Base-by-base conservation (phyloP, 2,113 vertebrate genomes). In the Sander vitreus region DNA sequence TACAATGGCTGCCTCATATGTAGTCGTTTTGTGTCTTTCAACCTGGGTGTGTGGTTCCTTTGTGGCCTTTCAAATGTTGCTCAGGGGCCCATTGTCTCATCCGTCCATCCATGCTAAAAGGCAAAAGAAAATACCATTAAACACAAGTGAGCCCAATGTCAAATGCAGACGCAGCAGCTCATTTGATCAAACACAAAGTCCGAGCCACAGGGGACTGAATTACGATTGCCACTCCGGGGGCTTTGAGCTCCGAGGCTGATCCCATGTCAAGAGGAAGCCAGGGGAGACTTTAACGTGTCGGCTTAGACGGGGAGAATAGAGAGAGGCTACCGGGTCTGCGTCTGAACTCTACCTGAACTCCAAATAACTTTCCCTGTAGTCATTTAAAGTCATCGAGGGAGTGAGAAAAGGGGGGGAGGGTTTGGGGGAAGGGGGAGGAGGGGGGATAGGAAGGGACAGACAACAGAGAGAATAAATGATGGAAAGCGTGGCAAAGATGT, bases 281-380 rank as follows among this genome's bases (percentile, higher is more conserved):
- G 76, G 76, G 85, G 85, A 90, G 85, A 89, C 76, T 85, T 85
- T 85, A 84, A 81, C 85, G 23, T 81, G 79, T 79, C 64, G 15
- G 80, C 83, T 91, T 84, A 85, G 84, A 78, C 13, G n/a, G 25
- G 45, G 51, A 85, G 75, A 78, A 83, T 45, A 85, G 84, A 82
- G 54, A 70, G 57, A 73, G 85, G 84, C 69, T 80, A 85, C 68
- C 59, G 4, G 88, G 88, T 85, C 84, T 87, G 58, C n/a, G 0
- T 83, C 72, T 93, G 90, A 92, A 93, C 93, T 92, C 85, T 73
- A 81, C 86, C 84, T 92, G 91, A 91, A 92, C 93, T 86, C 85
- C 78, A 73, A 81, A 92, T 88, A 92, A 93, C 93, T 95, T 92
- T 89, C 87, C 85, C 86, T 63, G 74, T 77, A 82, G 87, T 91